Evolutionary conservation across 2,888 invertebrate genomes (phyloP), one percentile per base, ranked within the genome.

Genomic region (Drosophila melanocephala): DNA sequence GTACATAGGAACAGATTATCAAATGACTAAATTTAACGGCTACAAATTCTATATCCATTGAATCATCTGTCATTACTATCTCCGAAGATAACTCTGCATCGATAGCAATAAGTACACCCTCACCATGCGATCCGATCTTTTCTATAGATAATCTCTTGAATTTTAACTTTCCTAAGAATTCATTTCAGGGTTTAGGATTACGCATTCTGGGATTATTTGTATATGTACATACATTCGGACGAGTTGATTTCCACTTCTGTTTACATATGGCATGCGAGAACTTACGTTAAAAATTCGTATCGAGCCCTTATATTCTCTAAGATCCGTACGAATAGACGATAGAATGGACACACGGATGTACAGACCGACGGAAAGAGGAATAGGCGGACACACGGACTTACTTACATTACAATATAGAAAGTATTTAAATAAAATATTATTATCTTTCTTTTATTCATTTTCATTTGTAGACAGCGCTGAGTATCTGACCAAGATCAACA

Each of bases 401-500:
- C 14, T 35, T 35, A 16, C 5, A 35, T 35, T 35, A 35, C 22
- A 26, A 16, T 22, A 47, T 4, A 2, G 5, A 22, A 16, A 22
- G 10, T 28, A 51, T 28, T 28, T 10, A 28, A 19, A 28, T 28
- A 1, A n/a, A n/a, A 19, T 52, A n/a, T 12, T 30, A 3, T 2
- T 6, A 12, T 6, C 3, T 14, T 12, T 30, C 9, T 47, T 9
- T 30, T 10, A 30, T 51, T 28, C 5, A 19, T 53, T 12, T 10
- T 9, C 12, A 51, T 7, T 50, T 22, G 35, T 94, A 97, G 97
- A 96, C 89, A 96, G 96, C 90, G 95, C 96, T 65, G 96, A 96
- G 91, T 95, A 95, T 44, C 96, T 96, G 91, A 96, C 96, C 86
- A 96, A 96, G 79, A 97, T 97, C 91, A 97, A 98, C 93, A 95